Base-by-base conservation (phyloP, 2,888 invertebrate genomes). In the Ypsolopha sequella region DNA sequence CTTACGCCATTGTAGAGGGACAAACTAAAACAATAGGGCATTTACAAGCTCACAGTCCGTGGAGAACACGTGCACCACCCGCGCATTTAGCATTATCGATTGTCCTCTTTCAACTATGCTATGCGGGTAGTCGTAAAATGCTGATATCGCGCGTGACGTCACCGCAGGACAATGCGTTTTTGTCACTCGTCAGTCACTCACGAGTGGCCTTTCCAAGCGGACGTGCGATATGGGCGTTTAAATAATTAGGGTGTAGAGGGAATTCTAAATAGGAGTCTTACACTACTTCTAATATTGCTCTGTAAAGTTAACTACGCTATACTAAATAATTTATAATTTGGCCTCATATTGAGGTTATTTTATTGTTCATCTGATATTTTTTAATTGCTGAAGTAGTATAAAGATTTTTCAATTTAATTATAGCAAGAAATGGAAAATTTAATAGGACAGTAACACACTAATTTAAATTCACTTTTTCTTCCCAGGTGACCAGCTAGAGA, bases 71-170 rank as follows among this genome's bases (percentile, higher is more conserved):
- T 81, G 80, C 71, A 39, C 34, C 35, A 24, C 35, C 35, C 65
- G 46, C 73, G 53, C 61, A 74, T 73, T 76, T 72, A 74, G 71
- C 69, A 77, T 80, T 82, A 84, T 81, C 81, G 82, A 80, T 79
- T 76, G 73, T 73, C 68, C 70, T 75, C 72, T 70, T 60, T 58
- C 51, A 49, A 48, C 54, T 60, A 55, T 66, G 44, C 48, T 24
- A 82, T 82, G 82, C 81, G 82, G 81, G 82, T 75, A 65, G 64
- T 64, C 60, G 66, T 65, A 70, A 73, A 71, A 51, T 36, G 38
- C 10, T 70, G 76, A 76, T 79, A 79, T 65, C 78, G 65, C 62
- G 55, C 36, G 66, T 75, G 75, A 76, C 73, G 78, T 76, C 73
- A 75, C 68, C 70, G 70, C 67, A 72, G 71, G 64, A 55, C 56